phyloP scores from a whole-genome alignment of 2,888 invertebrate genomes.

The Thereva unica region DNA sequence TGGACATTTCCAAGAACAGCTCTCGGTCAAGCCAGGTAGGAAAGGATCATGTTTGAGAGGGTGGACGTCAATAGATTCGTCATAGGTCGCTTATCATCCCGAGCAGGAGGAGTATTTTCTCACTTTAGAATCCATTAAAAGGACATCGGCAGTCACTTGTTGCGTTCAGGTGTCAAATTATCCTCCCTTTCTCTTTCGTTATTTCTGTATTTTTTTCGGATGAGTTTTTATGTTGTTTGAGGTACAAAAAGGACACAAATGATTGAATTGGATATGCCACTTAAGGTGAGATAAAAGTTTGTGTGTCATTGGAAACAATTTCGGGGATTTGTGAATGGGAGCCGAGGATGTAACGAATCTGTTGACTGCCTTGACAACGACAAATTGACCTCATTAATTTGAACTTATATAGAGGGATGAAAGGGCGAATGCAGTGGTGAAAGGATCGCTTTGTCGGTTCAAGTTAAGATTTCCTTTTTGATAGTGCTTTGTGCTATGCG shows the following conservation, averaged over 20 bases:
- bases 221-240: too few relatives aligned
- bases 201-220: not conserved
- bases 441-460: too few relatives aligned
- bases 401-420: slow-evolving; percentile 15
- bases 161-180: slow-evolving; percentile 20
- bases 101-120: not conserved
- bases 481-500: too few relatives aligned
- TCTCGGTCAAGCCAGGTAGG: not conserved
- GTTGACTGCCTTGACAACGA: slow-evolving; percentile 8
- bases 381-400: slow-evolving; percentile 29
- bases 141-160: slow-evolving; percentile 9
- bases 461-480: too few relatives aligned
- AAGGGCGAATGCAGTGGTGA: too few relatives aligned
- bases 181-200: slow-evolving; percentile 20
- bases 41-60: not conserved
- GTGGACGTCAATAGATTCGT: slow-evolving; percentile 15
- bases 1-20: not conserved
- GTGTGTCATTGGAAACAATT: slow-evolving; percentile 13
- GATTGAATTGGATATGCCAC: slow-evolving; percentile 19
- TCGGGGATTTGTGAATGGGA: slow-evolving; percentile 15
- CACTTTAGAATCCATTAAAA: slow-evolving; percentile 10
- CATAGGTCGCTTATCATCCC: slow-evolving; percentile 13
- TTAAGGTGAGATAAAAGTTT: slow-evolving; percentile 20
- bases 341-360: slow-evolving; percentile 5
- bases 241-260: slow-evolving; percentile 10